These are phyloP conservation scores for Teleogryllus occipitalis DNA, from an alignment of 1,140 invertebrate species.

Conservation along the genomic window DNA sequence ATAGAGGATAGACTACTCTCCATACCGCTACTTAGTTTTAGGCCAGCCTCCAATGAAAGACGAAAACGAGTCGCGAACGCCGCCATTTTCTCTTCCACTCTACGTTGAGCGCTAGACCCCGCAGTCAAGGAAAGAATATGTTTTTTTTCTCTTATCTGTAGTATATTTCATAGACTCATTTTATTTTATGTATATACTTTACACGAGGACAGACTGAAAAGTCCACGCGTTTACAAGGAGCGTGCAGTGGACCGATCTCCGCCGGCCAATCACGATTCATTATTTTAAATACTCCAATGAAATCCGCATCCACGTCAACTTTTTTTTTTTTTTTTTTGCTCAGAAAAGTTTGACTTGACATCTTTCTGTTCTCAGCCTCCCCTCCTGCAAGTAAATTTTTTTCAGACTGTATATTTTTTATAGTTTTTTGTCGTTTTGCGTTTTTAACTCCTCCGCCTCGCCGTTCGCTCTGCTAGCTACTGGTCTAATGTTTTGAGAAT, in stretches of 20 bases:
- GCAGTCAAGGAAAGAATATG: background rate
- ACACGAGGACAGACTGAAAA: background rate
- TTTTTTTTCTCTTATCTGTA: background rate
- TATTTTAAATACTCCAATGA: too few relatives aligned
- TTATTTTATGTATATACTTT: background rate
- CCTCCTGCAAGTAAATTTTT: background rate
- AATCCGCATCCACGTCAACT: background rate
- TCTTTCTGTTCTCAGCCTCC: background rate
- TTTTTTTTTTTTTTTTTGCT: background rate
- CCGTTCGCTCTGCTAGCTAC: background rate
- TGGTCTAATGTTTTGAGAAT: background rate
- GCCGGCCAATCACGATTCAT: too few relatives aligned
- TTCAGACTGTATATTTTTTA: background rate
- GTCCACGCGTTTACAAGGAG: background rate
- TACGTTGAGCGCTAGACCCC: background rate
- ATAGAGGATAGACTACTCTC: background rate
- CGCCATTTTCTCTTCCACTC: background rate
- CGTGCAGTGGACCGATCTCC: too few relatives aligned
- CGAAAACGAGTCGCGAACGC: background rate
- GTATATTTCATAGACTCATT: background rate
- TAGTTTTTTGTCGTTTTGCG: background rate
- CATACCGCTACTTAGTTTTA: background rate
- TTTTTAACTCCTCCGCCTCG: background rate
- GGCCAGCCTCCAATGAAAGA: background rate
- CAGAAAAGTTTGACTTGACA: background rate